Base-by-base conservation (phyloP, 2,113 vertebrate species). In the Orientallactaga bullata region DNA sequence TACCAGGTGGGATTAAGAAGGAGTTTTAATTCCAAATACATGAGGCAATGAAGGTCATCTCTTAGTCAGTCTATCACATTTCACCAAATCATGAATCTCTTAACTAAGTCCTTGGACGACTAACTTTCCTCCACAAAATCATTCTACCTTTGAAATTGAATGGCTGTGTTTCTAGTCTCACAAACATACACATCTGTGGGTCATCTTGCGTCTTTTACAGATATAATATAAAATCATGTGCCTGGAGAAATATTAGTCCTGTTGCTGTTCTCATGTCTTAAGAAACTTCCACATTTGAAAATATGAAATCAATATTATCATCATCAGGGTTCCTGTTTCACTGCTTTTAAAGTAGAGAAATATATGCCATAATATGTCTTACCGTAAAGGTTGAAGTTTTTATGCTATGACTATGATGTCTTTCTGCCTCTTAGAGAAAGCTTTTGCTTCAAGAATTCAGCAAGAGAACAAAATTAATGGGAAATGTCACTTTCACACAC, bases 291-390 rank as follows among this genome's bases (percentile, higher is more conserved):
- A 97, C 96, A 97, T 69, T 61, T 96, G 92, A 96, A 96, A 97
- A 97, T 97, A 97, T 74, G 96, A 97, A 97, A 95, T 84, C 86
- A 83, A 96, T 97, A 97, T 97, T 96, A 97, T 97, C 97, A 86
- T 96, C n/a, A 73, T 95, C 97, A 95, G 98, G 96, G 97, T 96
- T 98, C 98, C 97, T 97, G 96, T 98, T 98, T 98, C 96, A 96
- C 95, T 98, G 96, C 96, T 97, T 98, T 98, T 12, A 96, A 97
- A 98, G 97, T 97, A 98, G 97, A 97, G 96, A 97, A 97, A 98
- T 98, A 97, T 97, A 98, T 98, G 98, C 97, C 98, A 98, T 97
- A 98, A 98, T 98, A 98, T 98, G 98, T 98, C 98, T 98, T 97
- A 97, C 98, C 98, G 96, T 97, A 98, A 97, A 97, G 97, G 96